Evolutionary conservation across 1,140 invertebrate genomes (phyloP), one percentile per base, ranked within the genome.

Genomic region (Aphidius gifuensis): DNA sequence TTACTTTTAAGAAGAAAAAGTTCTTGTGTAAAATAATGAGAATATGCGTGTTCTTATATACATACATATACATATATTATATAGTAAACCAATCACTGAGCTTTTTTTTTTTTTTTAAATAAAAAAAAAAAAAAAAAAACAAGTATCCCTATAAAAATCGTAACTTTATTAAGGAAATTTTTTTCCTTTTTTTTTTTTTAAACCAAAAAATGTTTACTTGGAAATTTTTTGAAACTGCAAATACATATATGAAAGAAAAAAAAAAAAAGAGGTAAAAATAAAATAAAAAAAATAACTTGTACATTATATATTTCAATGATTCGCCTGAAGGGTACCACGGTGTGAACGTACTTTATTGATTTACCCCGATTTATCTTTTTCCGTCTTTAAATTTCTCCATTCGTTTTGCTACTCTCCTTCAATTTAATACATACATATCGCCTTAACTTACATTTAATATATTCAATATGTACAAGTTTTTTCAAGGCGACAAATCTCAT

Each of bases 331-430:
- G 53, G 53, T 16, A 53, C 39, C 53, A 43, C 40, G 6, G 53
- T 55, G 59, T 60, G 59, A 60, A 60, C 59, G 59, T 60, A 60
- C 50, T 60, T 60, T 60, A 60, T 60, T 49, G 59, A 60, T 60
- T 54, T 49, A 45, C 21, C 50, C 42, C 50, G 49, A 49, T 54
- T 60, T 60, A 54, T 54, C 53, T 49, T 60, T 43, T 38, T 21
- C 50, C 50, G 40, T 49, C 2, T 40, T 60, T 38, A 16, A 50
- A 60, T 60, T 60, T 60, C 49, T 54, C 59, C 53, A 55, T 59
- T 16, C 23, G 23, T 32, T 32, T 32, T 32, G 23, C 23, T 32
- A 32, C 23, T 32, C 23, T 32, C 23, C 2, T 32, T 4, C 23
- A 32, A 32, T 32, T 4, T 4, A 32, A 32, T 32, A 32, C 2